These are phyloP conservation scores for Steinernema hermaphroditum DNA, from an alignment of 2,888 invertebrate genomes.

Conservation along the genomic window DNA sequence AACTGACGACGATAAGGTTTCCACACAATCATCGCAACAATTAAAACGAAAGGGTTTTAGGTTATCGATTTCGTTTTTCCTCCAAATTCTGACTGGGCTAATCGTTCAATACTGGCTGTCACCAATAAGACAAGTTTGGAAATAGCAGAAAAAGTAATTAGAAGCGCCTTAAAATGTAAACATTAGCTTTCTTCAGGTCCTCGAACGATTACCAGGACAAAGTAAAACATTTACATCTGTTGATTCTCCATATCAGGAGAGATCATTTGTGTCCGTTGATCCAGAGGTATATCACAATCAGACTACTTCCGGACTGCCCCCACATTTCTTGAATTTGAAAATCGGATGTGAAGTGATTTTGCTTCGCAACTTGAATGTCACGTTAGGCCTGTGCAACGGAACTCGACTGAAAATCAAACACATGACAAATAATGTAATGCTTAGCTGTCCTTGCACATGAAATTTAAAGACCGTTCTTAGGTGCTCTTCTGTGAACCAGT, in stretches of 20 bases:
- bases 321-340: conserved; percentile 28
- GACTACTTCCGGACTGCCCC: conserved; percentile 34
- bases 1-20: not conserved
- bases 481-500: not conserved
- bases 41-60: not conserved
- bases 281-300: conserved; percentile 17
- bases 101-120: conserved; percentile 27
- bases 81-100: not conserved
- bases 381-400: conserved; percentile 30
- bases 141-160: conserved; percentile 15
- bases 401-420: conserved; percentile 18
- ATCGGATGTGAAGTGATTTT: conserved; percentile 11
- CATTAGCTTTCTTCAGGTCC: not conserved
- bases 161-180: not conserved
- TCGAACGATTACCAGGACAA: conserved; percentile 20
- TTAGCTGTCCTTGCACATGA: not conserved
- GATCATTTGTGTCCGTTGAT: conserved; percentile 4
- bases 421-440: too few relatives aligned
- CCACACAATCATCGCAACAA: not conserved
- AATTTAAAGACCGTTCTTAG: not conserved
- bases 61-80: not conserved
- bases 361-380: conserved; percentile 28
- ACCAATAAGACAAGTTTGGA: conserved; percentile 30
- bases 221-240: not conserved
- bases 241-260: not conserved